phyloP scores from a whole-genome alignment of 2,888 invertebrate genomes.

The Erebia epiphron region DNA sequence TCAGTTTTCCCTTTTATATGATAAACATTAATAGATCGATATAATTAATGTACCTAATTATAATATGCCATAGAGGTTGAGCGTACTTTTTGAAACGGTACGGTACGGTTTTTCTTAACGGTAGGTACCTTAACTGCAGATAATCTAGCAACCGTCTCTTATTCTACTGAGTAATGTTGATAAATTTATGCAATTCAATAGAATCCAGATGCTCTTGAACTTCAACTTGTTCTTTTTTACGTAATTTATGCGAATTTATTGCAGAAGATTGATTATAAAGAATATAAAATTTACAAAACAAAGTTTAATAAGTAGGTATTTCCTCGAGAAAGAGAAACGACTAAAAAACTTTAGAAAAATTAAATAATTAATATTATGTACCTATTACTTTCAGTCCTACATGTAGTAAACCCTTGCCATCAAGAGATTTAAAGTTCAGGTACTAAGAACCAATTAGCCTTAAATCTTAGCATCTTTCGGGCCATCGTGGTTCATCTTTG shows the following conservation, averaged over 20 bases:
- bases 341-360: neutral
- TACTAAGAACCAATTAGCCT: constrained; percentile 7
- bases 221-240: constrained; percentile 49
- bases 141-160: constrained; percentile 1
- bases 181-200: constrained; percentile 55
- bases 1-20: no score
- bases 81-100: no score
- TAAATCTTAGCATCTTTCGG: constrained; percentile 9
- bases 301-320: neutral
- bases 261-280: neutral
- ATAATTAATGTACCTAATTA: no score
- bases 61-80: no score
- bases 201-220: constrained; percentile 46
- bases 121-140: neutral
- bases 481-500: neutral
- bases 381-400: neutral
- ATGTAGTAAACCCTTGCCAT: neutral
- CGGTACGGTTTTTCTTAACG: no score
- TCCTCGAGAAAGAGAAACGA: neutral
- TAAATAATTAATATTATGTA: no score
- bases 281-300: no score
- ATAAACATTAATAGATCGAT: no score
- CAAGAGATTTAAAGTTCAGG: constrained; percentile 7
- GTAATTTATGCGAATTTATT: constrained; percentile 22
- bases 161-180: constrained; percentile 22